A percentile compares a stretch with the other conserved stretches of the same genome.
phyloP scores from a whole-genome alignment of 2,888 invertebrate genomes.

The Ferdinandea cuprea region DNA sequence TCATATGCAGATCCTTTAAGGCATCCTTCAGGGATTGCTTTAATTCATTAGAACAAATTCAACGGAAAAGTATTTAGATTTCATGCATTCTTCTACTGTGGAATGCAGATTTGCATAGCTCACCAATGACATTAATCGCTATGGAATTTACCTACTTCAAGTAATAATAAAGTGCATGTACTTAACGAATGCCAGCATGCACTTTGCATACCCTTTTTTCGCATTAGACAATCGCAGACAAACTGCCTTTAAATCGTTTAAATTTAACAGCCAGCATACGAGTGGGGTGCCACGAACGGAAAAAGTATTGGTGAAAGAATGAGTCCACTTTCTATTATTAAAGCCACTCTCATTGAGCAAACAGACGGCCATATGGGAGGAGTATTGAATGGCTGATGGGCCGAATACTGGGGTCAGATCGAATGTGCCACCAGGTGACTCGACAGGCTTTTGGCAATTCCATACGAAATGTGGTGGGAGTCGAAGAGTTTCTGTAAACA shows the following conservation, averaged over 20 bases:
- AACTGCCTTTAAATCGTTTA: conserved; percentile 15
- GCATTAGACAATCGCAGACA: conserved; percentile 7
- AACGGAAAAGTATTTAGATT: too few species aligned
- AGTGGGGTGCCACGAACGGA: conserved; percentile 9
- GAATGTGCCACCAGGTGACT: conserved; percentile 76
- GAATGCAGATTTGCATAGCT: too few species aligned
- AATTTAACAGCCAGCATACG: conserved; percentile 12
- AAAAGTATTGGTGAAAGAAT: conserved; percentile 39
- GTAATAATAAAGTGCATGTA: background rate
- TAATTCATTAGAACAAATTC: too few species aligned
- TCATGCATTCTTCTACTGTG: too few species aligned
- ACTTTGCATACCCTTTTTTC: background rate
- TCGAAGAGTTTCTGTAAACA: conserved; percentile 62
- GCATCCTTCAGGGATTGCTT: too few species aligned
- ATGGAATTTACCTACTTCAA: background rate
- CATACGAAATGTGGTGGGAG: conserved; percentile 12
- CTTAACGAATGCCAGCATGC: background rate
- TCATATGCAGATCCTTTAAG: too few species aligned
- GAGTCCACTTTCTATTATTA: conserved; percentile 70
- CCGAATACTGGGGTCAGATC: conserved; percentile 71
- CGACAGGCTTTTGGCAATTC: conserved; percentile 30
- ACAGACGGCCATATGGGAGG: conserved; percentile 30
- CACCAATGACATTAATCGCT: too few species aligned
- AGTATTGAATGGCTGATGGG: conserved; percentile 36
- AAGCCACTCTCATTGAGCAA: conserved; percentile 71